Base-by-base conservation (phyloP, 1,140 invertebrate genomes). In the Zaprionus gabonicus region DNA sequence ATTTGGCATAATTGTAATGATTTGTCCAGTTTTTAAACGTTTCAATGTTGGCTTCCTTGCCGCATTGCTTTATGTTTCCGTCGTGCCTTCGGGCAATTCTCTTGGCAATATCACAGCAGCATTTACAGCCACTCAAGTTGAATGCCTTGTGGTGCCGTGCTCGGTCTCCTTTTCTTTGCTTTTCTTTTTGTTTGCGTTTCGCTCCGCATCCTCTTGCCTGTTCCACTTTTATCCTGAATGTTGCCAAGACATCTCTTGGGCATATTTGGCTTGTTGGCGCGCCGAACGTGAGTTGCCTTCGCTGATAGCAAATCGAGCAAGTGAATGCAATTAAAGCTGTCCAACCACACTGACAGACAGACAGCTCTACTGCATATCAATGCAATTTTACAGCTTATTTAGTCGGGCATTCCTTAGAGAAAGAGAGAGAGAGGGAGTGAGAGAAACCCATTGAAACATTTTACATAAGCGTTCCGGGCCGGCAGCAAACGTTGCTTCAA, bases 41-140 rank as follows among this genome's bases (percentile, higher is more conserved):
- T 87, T 83, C 71, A 73, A 81, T 88, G 72, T 69, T 63, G 68
- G 51, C 68, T 66, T 56, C 56, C 69, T 83, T 69, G 71, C 44
- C 44, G 62, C 63, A 73, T 55, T 70, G 44, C 67, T 65, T 76
- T 70, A 53, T 36, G 55, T 58, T 65, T 44, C 70, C 55, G 34
- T 12, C 63, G 62, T 64, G 38, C 38, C 49, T 36, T 38, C 58
- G 44, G 63, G 56, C 23, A 56, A 67, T 73, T 62, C 62, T 59
- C 70, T 38, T 13, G 63, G 64, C 63, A 51, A 65, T 73, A 67
- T 77, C 23, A 31, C 75, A 80, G 68, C 84, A 71, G 68, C 84
- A 71, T 83, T 87, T 88, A 88, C 78, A 83, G 81, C 84, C 81
- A 87, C 84, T 87, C 71, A 87, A 90, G 81, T 76, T 87, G 69